Conservation (phyloP, 1,140 invertebrate genomes). For the Gonioctena quinquepunctata region DNA sequence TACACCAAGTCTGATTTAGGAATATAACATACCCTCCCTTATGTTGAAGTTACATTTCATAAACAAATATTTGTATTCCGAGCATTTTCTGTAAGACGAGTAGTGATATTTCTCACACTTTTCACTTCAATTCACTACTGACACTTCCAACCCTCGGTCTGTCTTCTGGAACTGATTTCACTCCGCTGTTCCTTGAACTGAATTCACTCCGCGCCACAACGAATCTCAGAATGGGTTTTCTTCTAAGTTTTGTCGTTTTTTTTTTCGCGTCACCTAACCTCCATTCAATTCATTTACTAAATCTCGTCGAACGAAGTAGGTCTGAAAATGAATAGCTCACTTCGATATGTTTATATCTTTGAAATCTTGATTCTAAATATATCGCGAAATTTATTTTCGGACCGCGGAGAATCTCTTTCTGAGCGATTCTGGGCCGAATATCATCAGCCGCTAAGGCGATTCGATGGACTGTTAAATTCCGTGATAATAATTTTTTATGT, state of each 20-base stretch:
- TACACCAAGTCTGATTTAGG: no score
- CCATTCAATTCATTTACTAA: neutral
- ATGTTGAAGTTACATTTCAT: no score
- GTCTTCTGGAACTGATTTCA: no score
- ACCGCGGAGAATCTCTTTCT: neutral
- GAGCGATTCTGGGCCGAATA: neutral
- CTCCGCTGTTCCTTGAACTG: no score
- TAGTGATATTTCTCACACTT: no score
- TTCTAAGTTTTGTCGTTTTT: neutral
- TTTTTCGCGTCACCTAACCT: neutral
- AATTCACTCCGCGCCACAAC: neutral
- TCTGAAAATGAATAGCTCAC: conserved; percentile 6
- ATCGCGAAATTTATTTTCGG: conserved; percentile 30
- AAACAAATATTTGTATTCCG: no score
- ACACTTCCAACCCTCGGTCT: no score
- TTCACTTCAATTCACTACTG: no score
- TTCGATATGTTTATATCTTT: conserved; percentile 31
- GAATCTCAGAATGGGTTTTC: neutral
- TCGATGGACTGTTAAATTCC: neutral
- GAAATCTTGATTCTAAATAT: conserved; percentile 34
- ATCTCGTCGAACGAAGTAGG: neutral
- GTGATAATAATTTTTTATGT: neutral
- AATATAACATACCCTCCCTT: no score
- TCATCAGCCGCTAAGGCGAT: neutral
- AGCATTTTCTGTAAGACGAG: no score